Percentiles rank a stretch among this genome's conserved stretches.
These are phyloP conservation scores for Nannobrachium achirus DNA, from an alignment of 2,113 vertebrate genomes.

Conservation along the genomic window DNA sequence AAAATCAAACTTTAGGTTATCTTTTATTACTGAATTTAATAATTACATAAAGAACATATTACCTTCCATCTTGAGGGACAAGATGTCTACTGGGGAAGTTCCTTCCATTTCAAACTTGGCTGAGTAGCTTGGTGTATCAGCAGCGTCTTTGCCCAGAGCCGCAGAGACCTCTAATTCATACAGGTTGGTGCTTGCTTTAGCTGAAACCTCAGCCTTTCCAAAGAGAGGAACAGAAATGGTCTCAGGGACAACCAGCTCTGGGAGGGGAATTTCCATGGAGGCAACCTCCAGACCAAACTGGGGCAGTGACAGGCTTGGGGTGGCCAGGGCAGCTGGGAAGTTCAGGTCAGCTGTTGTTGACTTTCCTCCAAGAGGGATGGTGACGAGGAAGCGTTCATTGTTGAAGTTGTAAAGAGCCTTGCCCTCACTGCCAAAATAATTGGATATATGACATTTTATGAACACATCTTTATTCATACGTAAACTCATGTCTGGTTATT, in stretches of 20 bases:
- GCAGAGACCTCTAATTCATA: slow-evolving; percentile 87
- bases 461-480: no score
- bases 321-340: slow-evolving; percentile 77
- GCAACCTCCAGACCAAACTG: slow-evolving; percentile 82
- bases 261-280: slow-evolving; percentile 80
- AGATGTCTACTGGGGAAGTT: slow-evolving; percentile 81
- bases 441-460: no score
- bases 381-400: slow-evolving; percentile 77
- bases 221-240: slow-evolving; percentile 83
- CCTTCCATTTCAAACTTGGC: slow-evolving; percentile 80
- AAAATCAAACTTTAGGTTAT: no score
- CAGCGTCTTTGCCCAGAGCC: slow-evolving; percentile 81
- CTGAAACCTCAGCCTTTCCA: slow-evolving; percentile 83
- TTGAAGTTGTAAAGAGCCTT: slow-evolving; percentile 83
- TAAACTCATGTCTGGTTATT: background rate
- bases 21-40: no score
- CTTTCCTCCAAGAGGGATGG: slow-evolving; percentile 88
- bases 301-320: slow-evolving; percentile 78
- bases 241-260: slow-evolving; percentile 82
- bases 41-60: slow-evolving; percentile 5
- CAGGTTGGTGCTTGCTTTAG: slow-evolving; percentile 86
- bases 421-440: slow-evolving; percentile 82
- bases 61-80: slow-evolving; percentile 88
- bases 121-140: slow-evolving; percentile 65
- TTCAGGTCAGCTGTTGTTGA: slow-evolving; percentile 79